Evolutionary conservation across 1,140 invertebrate species (phyloP), one percentile per base, ranked within the genome.

Genomic region (Atta texana): DNA sequence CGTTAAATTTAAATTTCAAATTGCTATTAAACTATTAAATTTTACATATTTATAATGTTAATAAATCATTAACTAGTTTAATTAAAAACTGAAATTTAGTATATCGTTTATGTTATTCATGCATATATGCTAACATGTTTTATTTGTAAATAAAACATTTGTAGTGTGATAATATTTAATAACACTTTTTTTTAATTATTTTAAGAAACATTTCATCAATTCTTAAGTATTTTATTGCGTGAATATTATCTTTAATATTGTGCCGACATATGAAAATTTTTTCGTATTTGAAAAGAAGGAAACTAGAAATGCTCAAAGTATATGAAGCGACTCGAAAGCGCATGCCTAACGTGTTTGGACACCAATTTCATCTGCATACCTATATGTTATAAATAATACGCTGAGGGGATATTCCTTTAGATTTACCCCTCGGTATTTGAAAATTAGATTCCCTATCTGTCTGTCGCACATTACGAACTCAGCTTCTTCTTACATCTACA

Each of bases 391-490:
- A 95, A 95, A 94, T 95, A 94, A 94, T 94, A 93, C 85, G 93
- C 87, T 86, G 92, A 92, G 91, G 91, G 91, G 92, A 93, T 93
- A 90, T 91, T 91, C 90, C 88, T 91, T 90, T 86, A 75, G 89
- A 91, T 91, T 88, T 87, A 88, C 91, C 92, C 66, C 93, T 90
- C 87, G 69, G 64, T 88, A 86, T 90, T 66, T 64, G 87, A 93
- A 93, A 95, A 95, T 95, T 95, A 94, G 94, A 94, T 94, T 93
- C 91, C 92, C 91, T 94, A 94, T 95, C 93, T 93, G 85, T 92
- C 86, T 90, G 88, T 78, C 74, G 86, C 75, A 90, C 66, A 51
- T 84, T 63, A 74, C 68, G 18, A 74, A 59, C 14, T 69, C 59
- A 18, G 18, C 31, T n/a, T 51, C 6, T 88, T 66, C 14, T 72